phyloP scores from a whole-genome alignment of 2,888 invertebrate species.

The Drosophila siamana region DNA sequence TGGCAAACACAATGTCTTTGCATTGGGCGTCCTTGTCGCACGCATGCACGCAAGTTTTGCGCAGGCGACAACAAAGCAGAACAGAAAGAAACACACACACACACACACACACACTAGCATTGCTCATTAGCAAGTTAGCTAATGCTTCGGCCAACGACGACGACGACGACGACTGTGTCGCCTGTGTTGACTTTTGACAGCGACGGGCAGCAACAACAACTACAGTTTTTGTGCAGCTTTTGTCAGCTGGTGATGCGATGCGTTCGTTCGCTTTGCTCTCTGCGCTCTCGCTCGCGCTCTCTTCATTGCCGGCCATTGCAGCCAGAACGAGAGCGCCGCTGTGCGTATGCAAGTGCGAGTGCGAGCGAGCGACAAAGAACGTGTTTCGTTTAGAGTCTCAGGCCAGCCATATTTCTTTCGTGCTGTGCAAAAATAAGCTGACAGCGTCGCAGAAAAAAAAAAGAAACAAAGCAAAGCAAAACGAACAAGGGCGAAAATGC shows the following conservation, averaged over 20 bases:
- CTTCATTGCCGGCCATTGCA: constrained; percentile 17
- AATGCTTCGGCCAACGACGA: constrained; percentile 22
- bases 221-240: constrained; percentile 14
- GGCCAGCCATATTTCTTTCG: constrained; percentile 66
- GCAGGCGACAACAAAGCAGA: constrained; percentile 38
- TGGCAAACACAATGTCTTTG: constrained; percentile 5
- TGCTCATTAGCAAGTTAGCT: constrained; percentile 34
- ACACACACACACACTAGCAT: not conserved
- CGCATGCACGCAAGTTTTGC: constrained; percentile 2
- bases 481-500: constrained; percentile 49
- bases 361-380: constrained; percentile 30
- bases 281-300: not conserved
- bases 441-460: constrained; percentile 36
- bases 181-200: constrained; percentile 67
- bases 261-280: constrained; percentile 2
- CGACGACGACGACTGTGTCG: constrained; percentile 48
- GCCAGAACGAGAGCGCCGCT: constrained; percentile 1
- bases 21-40: constrained; percentile 11
- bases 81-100: not conserved
- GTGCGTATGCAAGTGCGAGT: constrained; percentile 5
- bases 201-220: constrained; percentile 11
- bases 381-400: constrained; percentile 49
- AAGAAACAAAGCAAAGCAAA: constrained; percentile 20
- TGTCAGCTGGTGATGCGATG: constrained; percentile 5
- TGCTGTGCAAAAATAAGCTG: constrained; percentile 45